Evolutionary conservation across 2,797 vertebrate genomes (phyloP), one percentile per base, ranked within the genome.

Genomic region (Poeciliopsis turneri): DNA sequence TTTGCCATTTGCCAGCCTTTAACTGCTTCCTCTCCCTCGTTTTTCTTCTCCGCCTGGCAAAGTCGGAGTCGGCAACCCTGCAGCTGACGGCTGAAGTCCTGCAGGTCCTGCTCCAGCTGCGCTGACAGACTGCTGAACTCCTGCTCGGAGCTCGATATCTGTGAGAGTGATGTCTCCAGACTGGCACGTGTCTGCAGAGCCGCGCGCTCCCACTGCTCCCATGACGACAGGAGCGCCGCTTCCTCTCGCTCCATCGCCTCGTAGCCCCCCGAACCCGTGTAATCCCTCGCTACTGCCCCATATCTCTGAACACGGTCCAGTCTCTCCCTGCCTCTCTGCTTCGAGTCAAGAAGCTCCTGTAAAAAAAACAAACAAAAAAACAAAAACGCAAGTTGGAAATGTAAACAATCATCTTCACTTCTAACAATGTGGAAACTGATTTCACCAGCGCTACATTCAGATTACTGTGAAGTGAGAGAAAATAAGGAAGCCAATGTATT

Each of bases 291-390:
- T 11, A 91, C 88, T 0, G 95, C 95, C 1, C 97, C 97, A 77
- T 96, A 96, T 45, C 92, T 90, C 91, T 98, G 97, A 70, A 97
- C 97, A 57, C 97, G 95, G 93, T 86, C 92, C 68, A 99, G 94
- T 76, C 98, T 96, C 90, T 96, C 95, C 78, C 95, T 96, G 43
- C 98, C 98, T 28, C 92, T 91, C 91, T 96, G 96, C 90, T 96
- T 97, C 78, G 97, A 98, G 90, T 97, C 96, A 41, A 98, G 94
- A 94, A 99, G 93, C 93, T 98, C 98, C 98, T 99, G 95, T 85
- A 94, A 78, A 76, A 43, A 30, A 9, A 45, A 45, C 78, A 59
- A 28, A 28, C 0, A 23, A 39, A 23, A 23, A 10, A 11, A 57
- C 1, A 51, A 20, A 49, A 51, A 51, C 6, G 11, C 28, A 12